Base-by-base conservation (phyloP, 2,113 vertebrate species). In the Pantherophis guttatus region DNA sequence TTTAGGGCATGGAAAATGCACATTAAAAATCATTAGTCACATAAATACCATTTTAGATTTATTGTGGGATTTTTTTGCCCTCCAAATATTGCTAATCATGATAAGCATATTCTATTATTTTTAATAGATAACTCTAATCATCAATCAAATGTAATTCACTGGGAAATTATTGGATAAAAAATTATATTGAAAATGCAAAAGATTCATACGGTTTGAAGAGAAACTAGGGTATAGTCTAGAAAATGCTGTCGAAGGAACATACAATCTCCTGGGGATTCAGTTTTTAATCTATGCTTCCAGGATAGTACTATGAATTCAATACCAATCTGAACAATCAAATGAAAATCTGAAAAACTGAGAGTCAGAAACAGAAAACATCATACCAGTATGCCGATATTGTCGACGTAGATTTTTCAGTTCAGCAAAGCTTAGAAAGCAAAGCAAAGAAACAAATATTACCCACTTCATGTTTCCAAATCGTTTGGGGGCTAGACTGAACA, bases 391-490 rank as follows among this genome's bases (percentile, higher is more conserved):
- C 21, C 88, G 44, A 23, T 50, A 59, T 52, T 44, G 52, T 90
- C 88, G 90, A n/a, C 44, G 44, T 29, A 90, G 55, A 1, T 59
- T 11, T 53, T 53, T 93, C 8, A 88, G 59, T 23, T 86, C 88
- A 39, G 92, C 48, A 12, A 53, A 86, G n/a, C 92, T 39, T n/a
- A 86, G 1, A 55, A 93, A 93, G 55, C 85, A 52, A 86, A 90
- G 75, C 9, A 55, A 86, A 39, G 88, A 90, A 53, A 90, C 86
- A 44, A 93, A 52, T 86, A 57, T 90, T 53, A 90, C 19, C 92
- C 92, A 86, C 88, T 93, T 90, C 92, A 90, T 93, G 88, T 12
- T 90, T 90, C 44, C 88, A 17, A 93, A 93, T 93, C 86, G 17
- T 89, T 53, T 85, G 33, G 92, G 88, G 70, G 29, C 70, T 59